Evolutionary conservation across 2,888 invertebrate species (phyloP).

Genomic region (Tachystola acroxantha): DNA sequence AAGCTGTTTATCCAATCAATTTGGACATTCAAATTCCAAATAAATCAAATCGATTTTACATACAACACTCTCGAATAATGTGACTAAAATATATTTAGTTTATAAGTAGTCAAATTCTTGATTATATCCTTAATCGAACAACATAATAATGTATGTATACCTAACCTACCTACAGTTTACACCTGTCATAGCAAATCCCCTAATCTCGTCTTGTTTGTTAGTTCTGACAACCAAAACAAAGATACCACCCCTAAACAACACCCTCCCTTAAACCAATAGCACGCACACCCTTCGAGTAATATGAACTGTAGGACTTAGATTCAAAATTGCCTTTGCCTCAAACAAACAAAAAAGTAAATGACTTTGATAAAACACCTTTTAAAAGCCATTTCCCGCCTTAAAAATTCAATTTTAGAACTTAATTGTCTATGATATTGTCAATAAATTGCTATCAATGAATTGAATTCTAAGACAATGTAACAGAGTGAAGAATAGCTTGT

Average conservation of each 20-base stretch:
- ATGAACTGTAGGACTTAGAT: neutral
- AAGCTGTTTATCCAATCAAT: too few relatives aligned
- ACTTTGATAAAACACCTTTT: conserved; percentile 10
- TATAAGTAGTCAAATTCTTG: too few relatives aligned
- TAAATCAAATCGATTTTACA: too few relatives aligned
- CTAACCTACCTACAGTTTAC: neutral
- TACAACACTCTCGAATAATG: too few relatives aligned
- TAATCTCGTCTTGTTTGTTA: conserved; percentile 11
- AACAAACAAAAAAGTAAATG: conserved; percentile 6
- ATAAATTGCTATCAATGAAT: neutral
- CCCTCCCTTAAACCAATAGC: conserved; percentile 1
- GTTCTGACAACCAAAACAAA: conserved; percentile 13
- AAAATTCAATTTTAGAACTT: conserved; percentile 14
- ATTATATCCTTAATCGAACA: too few relatives aligned
- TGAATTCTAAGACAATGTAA: neutral
- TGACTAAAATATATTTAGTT: too few relatives aligned
- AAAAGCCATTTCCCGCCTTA: conserved; percentile 10
- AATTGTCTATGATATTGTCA: conserved; percentile 12
- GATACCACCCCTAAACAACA: conserved; percentile 7
- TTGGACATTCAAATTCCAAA: too few relatives aligned
- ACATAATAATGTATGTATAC: too few relatives aligned
- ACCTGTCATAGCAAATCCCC: too few relatives aligned
- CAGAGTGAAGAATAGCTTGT: neutral
- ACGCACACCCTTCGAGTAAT: conserved; percentile 13
- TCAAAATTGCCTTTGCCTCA: conserved; percentile 1